A percentile compares a stretch with the other conserved stretches of the same genome.
These are phyloP conservation scores for Cosmia pyralina DNA, from an alignment of 2,888 invertebrate species.

Conservation along the genomic window DNA sequence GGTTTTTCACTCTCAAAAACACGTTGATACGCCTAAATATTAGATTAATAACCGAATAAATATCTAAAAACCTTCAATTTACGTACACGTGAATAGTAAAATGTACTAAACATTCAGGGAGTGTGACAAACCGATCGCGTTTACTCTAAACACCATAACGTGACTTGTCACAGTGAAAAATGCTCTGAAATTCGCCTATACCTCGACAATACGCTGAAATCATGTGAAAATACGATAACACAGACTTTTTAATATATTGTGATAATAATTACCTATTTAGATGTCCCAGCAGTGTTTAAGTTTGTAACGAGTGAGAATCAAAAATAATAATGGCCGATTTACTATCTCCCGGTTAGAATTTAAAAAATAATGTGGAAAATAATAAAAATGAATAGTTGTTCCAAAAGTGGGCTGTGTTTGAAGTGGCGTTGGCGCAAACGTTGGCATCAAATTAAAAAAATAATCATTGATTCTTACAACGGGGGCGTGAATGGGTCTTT, in stretches of 20 bases:
- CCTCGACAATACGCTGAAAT: slow-evolving; percentile 69
- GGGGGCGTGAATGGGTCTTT: slow-evolving; percentile 61
- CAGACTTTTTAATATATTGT: slow-evolving; percentile 55
- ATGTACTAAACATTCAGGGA: slow-evolving; percentile 58
- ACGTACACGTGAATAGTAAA: slow-evolving; percentile 57
- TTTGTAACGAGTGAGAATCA: slow-evolving; percentile 63
- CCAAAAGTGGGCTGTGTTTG: slow-evolving; percentile 81
- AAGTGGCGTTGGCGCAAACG: slow-evolving; percentile 89
- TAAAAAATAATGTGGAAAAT: slow-evolving; percentile 75
- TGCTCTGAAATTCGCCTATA: slow-evolving; percentile 60
- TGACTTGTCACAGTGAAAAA: slow-evolving; percentile 70
- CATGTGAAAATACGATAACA: slow-evolving; percentile 57
- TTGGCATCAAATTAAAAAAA: slow-evolving; percentile 78
- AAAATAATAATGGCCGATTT: slow-evolving; percentile 80
- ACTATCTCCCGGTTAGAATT: slow-evolving; percentile 80
- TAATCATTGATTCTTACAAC: slow-evolving; percentile 57
- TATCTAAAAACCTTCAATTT: slow-evolving; percentile 63
- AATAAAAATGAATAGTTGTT: slow-evolving; percentile 82
- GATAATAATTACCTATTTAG: slow-evolving; percentile 64
- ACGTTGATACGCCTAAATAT: slow-evolving; percentile 81
- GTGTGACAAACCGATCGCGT: slow-evolving; percentile 61
- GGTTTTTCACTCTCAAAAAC: slow-evolving; percentile 84
- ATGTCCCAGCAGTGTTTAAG: slow-evolving; percentile 64
- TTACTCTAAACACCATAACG: slow-evolving; percentile 68
- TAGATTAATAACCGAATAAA: slow-evolving; percentile 75